Base-by-base conservation (phyloP, 92 coral and sea anemone species). In the Parazoanthus darwini region DNA sequence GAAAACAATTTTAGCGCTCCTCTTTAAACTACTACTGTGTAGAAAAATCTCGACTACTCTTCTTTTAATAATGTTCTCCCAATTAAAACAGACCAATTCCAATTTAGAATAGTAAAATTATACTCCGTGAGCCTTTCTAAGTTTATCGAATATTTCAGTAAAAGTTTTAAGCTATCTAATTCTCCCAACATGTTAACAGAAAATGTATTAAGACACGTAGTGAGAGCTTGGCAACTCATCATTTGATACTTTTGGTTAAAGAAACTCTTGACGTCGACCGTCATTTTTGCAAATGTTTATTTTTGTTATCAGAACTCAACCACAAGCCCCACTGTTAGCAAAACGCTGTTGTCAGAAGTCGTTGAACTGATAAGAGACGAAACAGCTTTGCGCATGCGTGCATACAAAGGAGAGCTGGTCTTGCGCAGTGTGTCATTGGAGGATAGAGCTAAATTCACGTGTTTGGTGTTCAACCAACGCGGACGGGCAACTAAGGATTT, bases 401-500 rank as follows among this genome's bases (percentile, higher is more conserved):
- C 87, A 43, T 84, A 71, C 67, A 72, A 84, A 72, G 79, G 67
- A 33, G 79, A 44, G 42, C 43, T 84, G 2, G 87, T 71, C 10
- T 7, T 84, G 3, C 39, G 78, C 46, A 71, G 67, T 18, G 87
- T 84, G 37, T 26, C 33, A 25, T 6, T 35, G 25, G 43, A 71
- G 46, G 39, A 44, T 56, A 70, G 54, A 8, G 87, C 44, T 20
- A 46, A 84, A 37, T 84, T 44, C 79, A 84, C 87, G 48, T 84
- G 87, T 48, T 72, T 84, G 68, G 87, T 84, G 67, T 84, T 84
- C 79, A 84, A 84, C 43, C 78, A 71, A 22, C 65, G 74, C 10
- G 87, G 87, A 48, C 25, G 58, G 22, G 79, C 79, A 51, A 48
- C 87, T 7, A 84, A 84, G 58, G 78, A 83, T 83, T 68, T 83